A percentile compares a stretch with the other conserved stretches of the same genome.
Evolutionary conservation across 2,888 invertebrate genomes (phyloP).

Genomic region (Trilocha varians): DNA sequence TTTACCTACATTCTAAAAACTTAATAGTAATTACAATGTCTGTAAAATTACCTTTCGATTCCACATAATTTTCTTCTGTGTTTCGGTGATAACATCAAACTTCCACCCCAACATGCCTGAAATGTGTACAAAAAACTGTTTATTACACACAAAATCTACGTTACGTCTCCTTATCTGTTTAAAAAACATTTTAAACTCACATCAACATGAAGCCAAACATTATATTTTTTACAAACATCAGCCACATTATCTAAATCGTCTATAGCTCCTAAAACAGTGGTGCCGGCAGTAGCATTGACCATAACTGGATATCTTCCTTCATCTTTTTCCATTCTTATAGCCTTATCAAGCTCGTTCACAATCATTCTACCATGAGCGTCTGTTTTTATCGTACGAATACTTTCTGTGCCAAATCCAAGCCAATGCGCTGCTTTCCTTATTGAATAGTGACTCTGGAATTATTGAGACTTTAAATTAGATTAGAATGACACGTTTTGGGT

Average conservation of each 20-base stretch:
- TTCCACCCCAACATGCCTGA: constrained; percentile 86
- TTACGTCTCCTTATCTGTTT: no score
- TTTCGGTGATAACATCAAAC: constrained; percentile 78
- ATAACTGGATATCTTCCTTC: constrained; percentile 75
- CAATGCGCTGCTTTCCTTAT: constrained; percentile 85
- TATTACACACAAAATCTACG: no score
- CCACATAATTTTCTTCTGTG: constrained; percentile 76
- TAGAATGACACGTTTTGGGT: no score
- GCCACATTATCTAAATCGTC: constrained; percentile 81
- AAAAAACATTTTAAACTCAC: no score
- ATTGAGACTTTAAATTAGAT: constrained; percentile 2
- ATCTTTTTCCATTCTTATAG: constrained; percentile 60
- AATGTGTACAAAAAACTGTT: no score
- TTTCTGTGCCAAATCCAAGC: constrained; percentile 88
- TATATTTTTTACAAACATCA: constrained; percentile 77
- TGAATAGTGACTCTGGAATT: constrained; percentile 83
- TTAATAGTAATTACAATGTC: no score
- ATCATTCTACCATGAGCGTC: constrained; percentile 80
- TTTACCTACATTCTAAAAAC: no score
- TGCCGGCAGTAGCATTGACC: constrained; percentile 84
- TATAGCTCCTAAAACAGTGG: constrained; percentile 88
- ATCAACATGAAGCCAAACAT: constrained; percentile 88
- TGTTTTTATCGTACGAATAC: constrained; percentile 76
- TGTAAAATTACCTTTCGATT: constrained; percentile 73
- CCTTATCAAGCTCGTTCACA: constrained; percentile 70